phyloP scores from a whole-genome alignment of 2,888 invertebrate species.

The Aromia moschata region DNA sequence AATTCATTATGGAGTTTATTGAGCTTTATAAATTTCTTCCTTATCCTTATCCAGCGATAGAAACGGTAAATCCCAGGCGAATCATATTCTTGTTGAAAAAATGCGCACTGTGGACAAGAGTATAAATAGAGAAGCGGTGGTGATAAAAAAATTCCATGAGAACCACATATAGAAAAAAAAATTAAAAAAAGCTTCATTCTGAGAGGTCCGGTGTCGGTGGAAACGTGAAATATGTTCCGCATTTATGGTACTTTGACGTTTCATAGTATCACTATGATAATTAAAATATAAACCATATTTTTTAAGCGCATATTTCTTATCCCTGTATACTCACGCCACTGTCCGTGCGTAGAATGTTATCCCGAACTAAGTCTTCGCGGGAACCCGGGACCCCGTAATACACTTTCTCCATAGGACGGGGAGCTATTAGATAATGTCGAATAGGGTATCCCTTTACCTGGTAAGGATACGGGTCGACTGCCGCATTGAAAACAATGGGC shows the following conservation, averaged over 20 bases:
- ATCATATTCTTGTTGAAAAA: neutral
- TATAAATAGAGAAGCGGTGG: neutral
- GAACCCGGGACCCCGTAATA: no score
- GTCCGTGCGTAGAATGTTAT: no score
- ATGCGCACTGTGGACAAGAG: neutral
- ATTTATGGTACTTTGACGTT: neutral
- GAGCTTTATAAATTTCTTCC: neutral
- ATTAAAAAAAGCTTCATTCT: neutral
- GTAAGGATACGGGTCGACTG: no score
- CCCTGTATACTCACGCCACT: no score
- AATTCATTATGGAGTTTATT: neutral
- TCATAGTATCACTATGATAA: no score
- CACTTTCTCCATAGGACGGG: no score
- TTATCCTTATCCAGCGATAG: neutral
- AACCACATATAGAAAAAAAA: neutral
- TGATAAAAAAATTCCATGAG: neutral
- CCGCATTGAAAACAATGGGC: no score
- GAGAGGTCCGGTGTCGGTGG: neutral
- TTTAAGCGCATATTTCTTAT: no score
- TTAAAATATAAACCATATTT: no score
- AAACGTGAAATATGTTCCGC: neutral
- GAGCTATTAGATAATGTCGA: no score
- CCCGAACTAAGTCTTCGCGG: no score
- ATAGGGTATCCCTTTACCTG: no score
- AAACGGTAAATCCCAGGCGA: neutral